phyloP scores from a whole-genome alignment of 2,113 vertebrate species.

The Phainopepla nitens region DNA sequence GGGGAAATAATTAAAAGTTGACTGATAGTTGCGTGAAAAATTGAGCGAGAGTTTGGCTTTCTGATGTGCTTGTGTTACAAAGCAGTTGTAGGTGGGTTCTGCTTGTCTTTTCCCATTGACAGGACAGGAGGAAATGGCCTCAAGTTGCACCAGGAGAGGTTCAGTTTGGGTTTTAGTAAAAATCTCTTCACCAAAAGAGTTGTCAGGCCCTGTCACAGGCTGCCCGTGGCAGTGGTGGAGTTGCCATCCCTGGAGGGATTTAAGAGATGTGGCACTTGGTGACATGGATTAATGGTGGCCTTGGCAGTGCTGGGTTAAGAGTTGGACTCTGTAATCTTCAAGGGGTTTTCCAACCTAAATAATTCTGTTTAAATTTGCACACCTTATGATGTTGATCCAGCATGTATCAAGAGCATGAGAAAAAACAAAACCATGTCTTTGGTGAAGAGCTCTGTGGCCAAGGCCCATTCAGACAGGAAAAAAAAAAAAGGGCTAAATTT shows the following conservation, averaged over 20 bases:
- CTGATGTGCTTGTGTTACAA: fast-evolving
- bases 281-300: background rate
- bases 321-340: background rate
- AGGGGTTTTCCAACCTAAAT: background rate
- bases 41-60: fast-evolving
- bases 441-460: background rate
- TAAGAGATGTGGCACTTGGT: background rate
- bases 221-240: background rate
- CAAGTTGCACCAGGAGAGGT: background rate
- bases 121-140: background rate
- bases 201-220: background rate
- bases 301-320: background rate
- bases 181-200: background rate
- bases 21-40: background rate
- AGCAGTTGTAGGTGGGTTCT: background rate
- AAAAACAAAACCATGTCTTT: background rate
- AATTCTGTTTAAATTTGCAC: background rate
- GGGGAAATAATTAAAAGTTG: background rate
- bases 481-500: background rate
- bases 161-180: background rate
- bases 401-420: fast-evolving
- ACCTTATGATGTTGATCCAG: fast-evolving
- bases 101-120: background rate
- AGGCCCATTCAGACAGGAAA: background rate
- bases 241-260: background rate